Conservation (phyloP, 1,140 invertebrate species). For the Lasioglossum albipes region DNA sequence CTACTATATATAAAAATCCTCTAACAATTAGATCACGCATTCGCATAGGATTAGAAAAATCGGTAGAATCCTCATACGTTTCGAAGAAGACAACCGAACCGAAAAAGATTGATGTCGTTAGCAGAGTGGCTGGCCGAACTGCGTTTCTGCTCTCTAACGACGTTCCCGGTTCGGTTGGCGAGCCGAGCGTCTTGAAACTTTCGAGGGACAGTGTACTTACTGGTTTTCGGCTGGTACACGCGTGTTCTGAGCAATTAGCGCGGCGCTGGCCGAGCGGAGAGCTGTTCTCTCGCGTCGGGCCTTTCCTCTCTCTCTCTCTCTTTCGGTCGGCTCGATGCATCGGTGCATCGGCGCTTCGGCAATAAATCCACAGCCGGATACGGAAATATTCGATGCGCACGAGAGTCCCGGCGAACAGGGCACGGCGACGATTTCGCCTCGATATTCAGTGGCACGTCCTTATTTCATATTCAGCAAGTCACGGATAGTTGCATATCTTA, state of each 20-base stretch:
- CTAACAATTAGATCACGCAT: no score
- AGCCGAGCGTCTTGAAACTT: no score
- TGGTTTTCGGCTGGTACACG: constrained; percentile 23
- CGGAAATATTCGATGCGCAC: constrained; percentile 37
- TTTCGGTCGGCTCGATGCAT: no score
- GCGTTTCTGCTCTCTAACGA: no score
- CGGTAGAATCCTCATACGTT: no score
- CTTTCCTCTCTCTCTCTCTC: no score
- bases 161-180: no score
- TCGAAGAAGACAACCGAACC: no score
- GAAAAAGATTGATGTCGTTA: no score
- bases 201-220: neutral
- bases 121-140: no score
- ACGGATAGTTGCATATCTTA: constrained; percentile 43
- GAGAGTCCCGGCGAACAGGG: neutral
- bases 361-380: constrained; percentile 35
- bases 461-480: constrained; percentile 33
- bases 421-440: constrained; percentile 14
- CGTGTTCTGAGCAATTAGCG: constrained; percentile 60
- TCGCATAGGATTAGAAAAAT: no score
- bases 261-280: constrained; percentile 3
- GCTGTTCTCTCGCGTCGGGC: neutral
- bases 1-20: no score
- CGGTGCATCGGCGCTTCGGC: neutral
- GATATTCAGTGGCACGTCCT: constrained; percentile 14